These are phyloP conservation scores for Gambusia affinis DNA, from an alignment of 2,113 vertebrate genomes.

Conservation along the genomic window DNA sequence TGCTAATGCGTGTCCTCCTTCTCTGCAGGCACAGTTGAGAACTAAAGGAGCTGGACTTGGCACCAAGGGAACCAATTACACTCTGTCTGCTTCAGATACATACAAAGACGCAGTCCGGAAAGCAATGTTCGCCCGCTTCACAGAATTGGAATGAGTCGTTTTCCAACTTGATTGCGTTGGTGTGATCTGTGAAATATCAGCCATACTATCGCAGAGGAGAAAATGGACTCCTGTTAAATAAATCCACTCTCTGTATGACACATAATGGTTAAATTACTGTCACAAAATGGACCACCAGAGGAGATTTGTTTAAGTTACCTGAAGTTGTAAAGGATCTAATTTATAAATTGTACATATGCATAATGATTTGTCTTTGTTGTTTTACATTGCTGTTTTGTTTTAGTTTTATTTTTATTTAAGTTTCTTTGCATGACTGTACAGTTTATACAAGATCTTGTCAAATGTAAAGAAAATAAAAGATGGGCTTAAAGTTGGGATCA, in stretches of 20 bases:
- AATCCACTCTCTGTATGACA: constrained; percentile 17
- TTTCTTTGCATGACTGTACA: constrained; percentile 76
- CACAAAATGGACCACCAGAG: not conserved
- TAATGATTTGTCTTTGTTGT: constrained; percentile 39
- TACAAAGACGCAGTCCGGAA: constrained; percentile 98
- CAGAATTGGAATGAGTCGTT: constrained; percentile 89
- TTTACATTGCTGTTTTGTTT: constrained; percentile 35
- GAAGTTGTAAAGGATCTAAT: constrained; percentile 54
- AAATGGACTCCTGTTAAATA: not conserved
- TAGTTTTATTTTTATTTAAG: constrained; percentile 29
- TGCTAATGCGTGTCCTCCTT: constrained; percentile 6
- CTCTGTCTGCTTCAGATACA: constrained; percentile 89
- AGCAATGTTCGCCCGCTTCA: constrained; percentile 99
- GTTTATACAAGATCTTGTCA: constrained; percentile 75
- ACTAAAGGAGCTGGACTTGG: constrained; percentile 95
- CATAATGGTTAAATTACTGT: constrained; percentile 14
- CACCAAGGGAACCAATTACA: constrained; percentile 94
- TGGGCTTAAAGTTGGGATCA: constrained; percentile 3
- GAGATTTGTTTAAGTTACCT: constrained; percentile 6
- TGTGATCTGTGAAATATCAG: not conserved
- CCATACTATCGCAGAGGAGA: not conserved
- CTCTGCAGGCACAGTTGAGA: constrained; percentile 89
- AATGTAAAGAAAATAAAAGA: constrained; percentile 82
- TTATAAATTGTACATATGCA: constrained; percentile 75
- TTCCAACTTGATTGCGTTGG: not conserved